Evolutionary conservation across 2,888 invertebrate genomes (phyloP).

Genomic region (Melolontha melolontha): DNA sequence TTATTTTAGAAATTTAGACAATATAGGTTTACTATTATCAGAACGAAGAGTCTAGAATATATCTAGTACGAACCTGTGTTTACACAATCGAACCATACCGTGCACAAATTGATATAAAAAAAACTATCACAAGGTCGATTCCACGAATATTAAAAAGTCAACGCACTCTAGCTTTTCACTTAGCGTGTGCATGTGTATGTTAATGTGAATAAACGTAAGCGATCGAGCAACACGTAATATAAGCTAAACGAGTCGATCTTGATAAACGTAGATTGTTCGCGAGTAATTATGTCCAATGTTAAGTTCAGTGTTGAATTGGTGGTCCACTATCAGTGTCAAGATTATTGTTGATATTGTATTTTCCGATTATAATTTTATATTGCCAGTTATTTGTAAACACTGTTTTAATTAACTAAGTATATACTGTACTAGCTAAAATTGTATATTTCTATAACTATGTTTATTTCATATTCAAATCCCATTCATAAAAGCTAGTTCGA

Average conservation of each 20-base stretch:
- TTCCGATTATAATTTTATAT: no score
- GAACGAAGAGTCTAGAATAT: neutral
- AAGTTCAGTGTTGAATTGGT: slow-evolving; percentile 38
- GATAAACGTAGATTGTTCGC: neutral
- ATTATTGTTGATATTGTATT: neutral
- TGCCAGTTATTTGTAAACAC: no score
- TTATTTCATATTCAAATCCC: no score
- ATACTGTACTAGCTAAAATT: no score
- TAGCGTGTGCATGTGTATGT: no score
- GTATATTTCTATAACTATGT: no score
- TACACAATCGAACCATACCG: neutral
- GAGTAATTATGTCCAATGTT: slow-evolving; percentile 31
- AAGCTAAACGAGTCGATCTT: neutral
- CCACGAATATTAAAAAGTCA: slow-evolving; percentile 35
- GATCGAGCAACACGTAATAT: slow-evolving; percentile 1
- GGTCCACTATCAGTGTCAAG: slow-evolving; percentile 22
- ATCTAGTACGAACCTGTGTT: neutral
- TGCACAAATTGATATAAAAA: slow-evolving; percentile 6
- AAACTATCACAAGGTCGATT: slow-evolving; percentile 40
- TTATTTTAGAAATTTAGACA: no score
- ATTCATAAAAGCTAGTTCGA: no score
- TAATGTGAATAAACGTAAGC: neutral
- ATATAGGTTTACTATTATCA: no score
- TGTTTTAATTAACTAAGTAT: no score
- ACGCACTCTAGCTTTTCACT: slow-evolving; percentile 7